Base-by-base conservation (phyloP, 2,113 vertebrate species). In the Riparia riparia region DNA sequence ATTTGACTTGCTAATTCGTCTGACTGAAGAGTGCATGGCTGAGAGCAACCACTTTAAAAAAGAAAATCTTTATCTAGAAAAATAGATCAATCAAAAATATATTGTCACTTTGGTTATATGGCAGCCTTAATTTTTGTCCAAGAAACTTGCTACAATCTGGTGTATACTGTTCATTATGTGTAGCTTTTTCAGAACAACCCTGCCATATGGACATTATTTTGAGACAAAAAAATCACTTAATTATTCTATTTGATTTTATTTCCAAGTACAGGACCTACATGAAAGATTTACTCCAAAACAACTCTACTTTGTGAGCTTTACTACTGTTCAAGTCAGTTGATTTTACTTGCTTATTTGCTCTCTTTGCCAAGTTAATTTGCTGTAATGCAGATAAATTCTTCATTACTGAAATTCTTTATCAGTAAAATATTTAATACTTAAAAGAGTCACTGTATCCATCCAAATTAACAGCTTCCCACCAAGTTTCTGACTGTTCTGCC, bases 171-270 rank as follows among this genome's bases (percentile, higher is more conserved):
- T 85, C 17, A 32, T 34, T 82, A 79, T 45, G 51, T 74, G 56
- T 19, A 78, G 81, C 64, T 82, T 69, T 41, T 74, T 78, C 56
- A 71, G 34, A 90, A 64, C 2, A 12, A 61, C 25, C 22, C n/a
- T 50, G 65, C 49, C 83, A 92, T 84, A 92, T 37, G 69, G 77
- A 68, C 60, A 87, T 49, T 86, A 92, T 92, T 95, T 93, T 57
- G 73, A 91, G 53, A 94, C 32, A 86, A 68, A 86, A 68, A 89
- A 83, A 39, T n/a, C 9, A 73, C 19, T 86, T 73, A 79, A 87
- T 84, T 84, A 70, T 79, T 92, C 41, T 44, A 64, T 73, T 78
- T 69, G 3, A 50, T 93, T 83, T 90, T 65, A 86, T 50, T 95
- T 91, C 63, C 70, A 90, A 90, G 41, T 41, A 90, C n/a, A 72